phyloP scores from a whole-genome alignment of 2,113 vertebrate genomes.

The Geococcyx californianus region DNA sequence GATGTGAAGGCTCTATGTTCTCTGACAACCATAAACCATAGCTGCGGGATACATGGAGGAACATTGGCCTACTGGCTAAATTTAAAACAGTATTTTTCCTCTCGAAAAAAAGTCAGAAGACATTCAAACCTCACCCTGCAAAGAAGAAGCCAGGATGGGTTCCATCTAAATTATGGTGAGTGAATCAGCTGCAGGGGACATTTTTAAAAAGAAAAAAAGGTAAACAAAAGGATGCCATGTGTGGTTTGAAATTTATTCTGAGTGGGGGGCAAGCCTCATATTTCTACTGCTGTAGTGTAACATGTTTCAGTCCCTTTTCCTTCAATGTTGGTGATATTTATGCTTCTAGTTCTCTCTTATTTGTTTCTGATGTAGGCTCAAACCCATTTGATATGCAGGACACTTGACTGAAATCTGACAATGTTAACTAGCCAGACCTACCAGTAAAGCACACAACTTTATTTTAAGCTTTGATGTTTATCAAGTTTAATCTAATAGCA shows the following conservation, averaged over 20 bases:
- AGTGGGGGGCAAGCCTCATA: background rate
- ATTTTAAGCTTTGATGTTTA: background rate
- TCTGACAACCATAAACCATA: background rate
- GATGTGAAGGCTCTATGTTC: background rate
- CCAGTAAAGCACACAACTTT: background rate
- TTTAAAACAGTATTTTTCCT: background rate
- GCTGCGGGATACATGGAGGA: background rate
- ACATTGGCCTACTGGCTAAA: fast-evolving
- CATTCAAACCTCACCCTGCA: background rate
- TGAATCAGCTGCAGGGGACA: background rate
- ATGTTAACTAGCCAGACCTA: background rate
- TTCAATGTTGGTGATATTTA: too few species aligned
- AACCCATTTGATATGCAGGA: background rate
- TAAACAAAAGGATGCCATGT: background rate
- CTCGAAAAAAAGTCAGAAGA: background rate
- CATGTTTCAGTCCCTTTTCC: fast-evolving
- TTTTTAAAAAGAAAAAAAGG: background rate
- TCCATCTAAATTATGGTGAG: background rate
- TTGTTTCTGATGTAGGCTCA: background rate
- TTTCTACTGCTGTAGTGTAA: background rate
- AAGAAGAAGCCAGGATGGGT: background rate
- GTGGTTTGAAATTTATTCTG: background rate
- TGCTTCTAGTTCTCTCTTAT: background rate
- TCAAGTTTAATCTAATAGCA: background rate
- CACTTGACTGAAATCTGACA: background rate